Evolutionary conservation across 2,888 invertebrate species (phyloP), one percentile per base, ranked within the genome.

Genomic region (Drosophila longiperda): DNA sequence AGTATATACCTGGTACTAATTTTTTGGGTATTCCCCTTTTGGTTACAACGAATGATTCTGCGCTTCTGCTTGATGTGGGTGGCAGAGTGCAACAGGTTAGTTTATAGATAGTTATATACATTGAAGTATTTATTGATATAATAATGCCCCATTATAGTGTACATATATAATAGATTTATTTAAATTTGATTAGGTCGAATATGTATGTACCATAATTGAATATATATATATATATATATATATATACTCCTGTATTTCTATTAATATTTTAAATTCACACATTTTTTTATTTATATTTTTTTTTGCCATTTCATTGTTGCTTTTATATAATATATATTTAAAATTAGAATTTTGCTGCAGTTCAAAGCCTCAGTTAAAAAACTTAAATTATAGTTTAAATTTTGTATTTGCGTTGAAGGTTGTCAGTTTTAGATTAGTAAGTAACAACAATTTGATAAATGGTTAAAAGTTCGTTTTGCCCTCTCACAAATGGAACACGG

Each of bases 111-210:
- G 52, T 52, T 53, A 55, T 33, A 36, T 36, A 32, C 29, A 40
- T 29, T n/a, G n/a, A 55, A 40, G 17, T 54, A 38, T 52, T 53
- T 64, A 71, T 77, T 58, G 63, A 57, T 69, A 70, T 59, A 70
- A 32, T 77, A 66, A 73, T 74, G 73, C 78, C 83, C 82, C 83
- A 68, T 84, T 80, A 76, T 79, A 83, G 74, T 72, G 72, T 84
- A 74, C 68, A 83, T 72, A 60, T 55, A 63, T 61, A 50, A 34
- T 59, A 65, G 65, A 58, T 73, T 65, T 71, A 54, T 73, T 70
- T 82, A 83, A 78, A 57, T 60, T 82, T 74, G 85, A 72, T 75
- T 82, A 78, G 62, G 76, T 88, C 75, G 76, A 76, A 78, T 86
- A 82, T 75, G 67, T 69, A 78, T 79, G 66, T 8, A 23, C 42